Evolutionary conservation across 2,113 vertebrate species (phyloP).

Genomic region (Thunnus thynnus): DNA sequence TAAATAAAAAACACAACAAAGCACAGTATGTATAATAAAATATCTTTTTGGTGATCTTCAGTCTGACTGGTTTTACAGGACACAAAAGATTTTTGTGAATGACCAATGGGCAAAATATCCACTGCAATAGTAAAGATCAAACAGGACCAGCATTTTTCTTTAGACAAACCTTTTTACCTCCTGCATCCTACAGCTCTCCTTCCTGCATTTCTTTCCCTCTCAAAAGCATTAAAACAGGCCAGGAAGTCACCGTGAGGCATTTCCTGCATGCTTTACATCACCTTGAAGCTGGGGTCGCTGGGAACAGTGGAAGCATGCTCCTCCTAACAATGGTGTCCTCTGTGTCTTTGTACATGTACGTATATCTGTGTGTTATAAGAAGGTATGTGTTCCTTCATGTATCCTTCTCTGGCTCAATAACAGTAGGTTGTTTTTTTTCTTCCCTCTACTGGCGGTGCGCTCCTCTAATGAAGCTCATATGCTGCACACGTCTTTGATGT

Average conservation of each 20-base stretch:
- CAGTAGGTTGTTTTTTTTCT: slow-evolving; percentile 18
- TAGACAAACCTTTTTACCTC: background rate
- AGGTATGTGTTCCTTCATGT: slow-evolving; percentile 17
- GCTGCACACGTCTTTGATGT: slow-evolving; percentile 75
- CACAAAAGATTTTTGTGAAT: too few relatives aligned
- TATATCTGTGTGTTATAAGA: slow-evolving; percentile 10
- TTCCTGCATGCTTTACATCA: slow-evolving; percentile 74
- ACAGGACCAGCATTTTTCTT: background rate
- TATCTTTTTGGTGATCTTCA: background rate
- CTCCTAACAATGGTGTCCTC: slow-evolving; percentile 31
- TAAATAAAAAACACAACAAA: too few relatives aligned
- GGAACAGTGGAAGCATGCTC: slow-evolving; percentile 49
- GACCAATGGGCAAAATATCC: background rate
- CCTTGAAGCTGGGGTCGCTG: slow-evolving; percentile 55
- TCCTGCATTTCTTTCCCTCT: slow-evolving; percentile 52
- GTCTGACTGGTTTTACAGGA: background rate
- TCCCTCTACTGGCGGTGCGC: background rate
- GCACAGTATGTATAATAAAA: too few relatives aligned
- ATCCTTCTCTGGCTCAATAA: background rate
- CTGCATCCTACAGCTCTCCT: slow-evolving; percentile 40
- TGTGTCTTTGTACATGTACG: slow-evolving; percentile 6
- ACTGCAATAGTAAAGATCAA: background rate
- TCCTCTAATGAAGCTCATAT: slow-evolving; percentile 74
- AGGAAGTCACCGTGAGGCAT: slow-evolving; percentile 72
- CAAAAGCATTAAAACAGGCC: slow-evolving; percentile 54